Evolutionary conservation across 2,113 vertebrate species (phyloP), one percentile per base, ranked within the genome.

Genomic region (Trinectes maculatus): DNA sequence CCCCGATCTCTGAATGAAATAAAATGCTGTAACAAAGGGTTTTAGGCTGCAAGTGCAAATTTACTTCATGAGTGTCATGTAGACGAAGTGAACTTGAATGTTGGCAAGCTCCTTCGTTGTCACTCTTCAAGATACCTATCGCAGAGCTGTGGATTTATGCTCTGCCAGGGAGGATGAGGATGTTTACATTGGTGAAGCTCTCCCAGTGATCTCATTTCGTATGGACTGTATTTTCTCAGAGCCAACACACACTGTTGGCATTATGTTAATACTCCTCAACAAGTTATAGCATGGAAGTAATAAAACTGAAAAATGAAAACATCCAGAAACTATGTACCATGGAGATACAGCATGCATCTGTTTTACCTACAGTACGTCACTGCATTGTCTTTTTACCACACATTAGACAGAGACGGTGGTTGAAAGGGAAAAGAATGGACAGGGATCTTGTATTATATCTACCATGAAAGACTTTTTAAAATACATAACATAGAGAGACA

Each of bases 331-430:
- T n/a, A n/a, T n/a, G n/a, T n/a, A n/a, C n/a, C n/a, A n/a, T n/a
- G n/a, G n/a, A n/a, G n/a, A n/a, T n/a, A n/a, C n/a, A n/a, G n/a
- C n/a, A n/a, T n/a, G n/a, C n/a, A n/a, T n/a, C n/a, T n/a, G n/a
- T n/a, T n/a, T n/a, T n/a, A 9, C 16, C 40, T 2, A 10, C 18
- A 19, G 12, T 7, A 8, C 22, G 11, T 22, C 12, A 21, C 11
- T 25, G 43, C 3, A 3, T 44, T 24, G 43, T 22, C 21, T 6
- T 25, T 11, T 43, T 24, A 11, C 42, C 19, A 6, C 9, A 40
- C 39, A 18, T 60, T 24, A 56, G 56, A 62, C 21, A 29, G 43
- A 67, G 52, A n/a, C 47, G 62, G 53, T 56, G 28, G 34, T 37
- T 13, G n/a, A n/a, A 18, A 18, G n/a, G n/a, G 6, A 40, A 3